phyloP scores from a whole-genome alignment of 2,797 vertebrate species.

The Hemibagrus guttatus region DNA sequence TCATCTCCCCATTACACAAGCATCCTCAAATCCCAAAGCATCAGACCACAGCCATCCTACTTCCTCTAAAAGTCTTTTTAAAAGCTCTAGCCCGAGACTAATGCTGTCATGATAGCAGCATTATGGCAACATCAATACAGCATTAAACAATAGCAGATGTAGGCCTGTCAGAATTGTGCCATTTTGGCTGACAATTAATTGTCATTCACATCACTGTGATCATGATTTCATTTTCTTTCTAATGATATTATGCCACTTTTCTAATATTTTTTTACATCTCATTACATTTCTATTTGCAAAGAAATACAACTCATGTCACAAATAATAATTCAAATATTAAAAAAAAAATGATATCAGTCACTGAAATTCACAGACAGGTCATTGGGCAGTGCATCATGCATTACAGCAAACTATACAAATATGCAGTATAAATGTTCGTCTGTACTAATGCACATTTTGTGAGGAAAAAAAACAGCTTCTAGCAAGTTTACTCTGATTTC shows the following conservation, averaged over 20 bases:
- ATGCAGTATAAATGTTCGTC: neutral
- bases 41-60: constrained; percentile 34
- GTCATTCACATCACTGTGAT: neutral
- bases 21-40: constrained; percentile 36
- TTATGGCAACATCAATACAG: constrained; percentile 3
- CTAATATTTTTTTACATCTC: neutral
- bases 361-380: neutral
- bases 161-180: neutral
- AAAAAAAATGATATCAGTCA: neutral
- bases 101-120: neutral
- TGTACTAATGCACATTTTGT: neutral
- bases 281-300: neutral
- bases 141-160: neutral
- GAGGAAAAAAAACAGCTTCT: neutral
- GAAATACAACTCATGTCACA: neutral
- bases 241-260: neutral
- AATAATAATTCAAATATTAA: neutral
- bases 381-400: too few relatives aligned
- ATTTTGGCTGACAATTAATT: neutral
- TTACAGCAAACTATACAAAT: neutral
- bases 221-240: neutral
- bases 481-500: neutral
- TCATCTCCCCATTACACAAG: constrained; percentile 42
- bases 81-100: constrained; percentile 24
- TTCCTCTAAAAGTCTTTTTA: constrained; percentile 51